A percentile compares a stretch with the other conserved stretches of the same genome.
These are phyloP conservation scores for Diadophis punctatus DNA, from an alignment of 2,113 vertebrate species.

Conservation along the genomic window DNA sequence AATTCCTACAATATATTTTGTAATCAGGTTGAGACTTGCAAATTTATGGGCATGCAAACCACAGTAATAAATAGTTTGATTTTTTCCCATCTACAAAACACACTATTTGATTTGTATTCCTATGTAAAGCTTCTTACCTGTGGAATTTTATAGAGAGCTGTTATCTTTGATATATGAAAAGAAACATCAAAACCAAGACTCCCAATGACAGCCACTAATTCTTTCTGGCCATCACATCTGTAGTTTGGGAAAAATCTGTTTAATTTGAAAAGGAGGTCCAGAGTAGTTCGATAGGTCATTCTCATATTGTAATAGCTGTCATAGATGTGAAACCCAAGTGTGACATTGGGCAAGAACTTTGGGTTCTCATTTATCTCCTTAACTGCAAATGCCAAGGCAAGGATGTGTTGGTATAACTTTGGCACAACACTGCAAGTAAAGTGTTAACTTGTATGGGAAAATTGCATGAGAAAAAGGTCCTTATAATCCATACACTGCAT, in stretches of 20 bases:
- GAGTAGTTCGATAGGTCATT: not conserved
- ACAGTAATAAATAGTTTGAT: not conserved
- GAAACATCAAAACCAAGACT: not conserved
- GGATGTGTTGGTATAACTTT: not conserved
- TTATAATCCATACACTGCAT: not conserved
- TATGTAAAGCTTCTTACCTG: not conserved
- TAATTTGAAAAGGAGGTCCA: not conserved
- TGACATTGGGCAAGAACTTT: not conserved
- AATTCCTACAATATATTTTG: not conserved
- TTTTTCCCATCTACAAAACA: not conserved
- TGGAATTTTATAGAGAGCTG: not conserved
- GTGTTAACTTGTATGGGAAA: not conserved
- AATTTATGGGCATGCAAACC: not conserved
- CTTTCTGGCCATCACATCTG: not conserved
- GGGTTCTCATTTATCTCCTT: not conserved
- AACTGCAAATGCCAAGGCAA: not conserved
- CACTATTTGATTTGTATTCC: not conserved
- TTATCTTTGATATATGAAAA: not conserved
- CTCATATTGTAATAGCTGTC: not conserved
- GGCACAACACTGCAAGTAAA: not conserved
- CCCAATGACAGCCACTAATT: not conserved
- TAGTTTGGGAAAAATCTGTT: not conserved
- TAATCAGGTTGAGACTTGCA: not conserved
- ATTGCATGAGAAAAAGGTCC: not conserved
- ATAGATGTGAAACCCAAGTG: not conserved